Percentiles rank a stretch among this genome's conserved stretches.
Evolutionary conservation across 2,797 vertebrate genomes (phyloP).

Genomic region (Chloroceryle amazona): DNA sequence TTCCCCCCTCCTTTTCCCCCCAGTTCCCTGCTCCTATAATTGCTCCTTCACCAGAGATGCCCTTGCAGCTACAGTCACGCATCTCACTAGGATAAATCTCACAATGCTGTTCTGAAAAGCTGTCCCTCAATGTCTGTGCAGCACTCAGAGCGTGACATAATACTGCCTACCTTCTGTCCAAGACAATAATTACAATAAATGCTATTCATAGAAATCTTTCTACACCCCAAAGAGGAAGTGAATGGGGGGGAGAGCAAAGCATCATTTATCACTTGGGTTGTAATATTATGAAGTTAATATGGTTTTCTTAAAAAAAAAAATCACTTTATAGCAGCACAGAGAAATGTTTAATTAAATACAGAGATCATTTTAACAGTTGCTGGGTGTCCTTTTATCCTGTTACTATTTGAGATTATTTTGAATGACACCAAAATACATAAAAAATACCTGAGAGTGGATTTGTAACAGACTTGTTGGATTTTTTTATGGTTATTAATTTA

Average conservation of each 20-base stretch:
- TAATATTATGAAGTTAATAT: not conserved
- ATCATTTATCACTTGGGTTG: not conserved
- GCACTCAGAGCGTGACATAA: not conserved
- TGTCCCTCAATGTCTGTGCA: not conserved
- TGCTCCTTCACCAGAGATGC: not conserved
- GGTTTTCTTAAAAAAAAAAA: not conserved
- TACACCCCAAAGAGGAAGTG: not conserved
- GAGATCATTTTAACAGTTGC: not conserved
- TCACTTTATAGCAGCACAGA: not conserved
- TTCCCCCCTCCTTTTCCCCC: not conserved
- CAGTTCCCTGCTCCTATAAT: not conserved
- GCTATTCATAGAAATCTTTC: constrained; percentile 7
- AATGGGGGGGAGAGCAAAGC: not conserved
- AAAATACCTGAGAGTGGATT: not conserved
- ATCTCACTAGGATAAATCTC: not conserved
- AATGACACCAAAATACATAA: not conserved
- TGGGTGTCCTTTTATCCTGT: not conserved
- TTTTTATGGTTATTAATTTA: not conserved
- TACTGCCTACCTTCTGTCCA: not conserved
- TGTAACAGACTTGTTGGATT: not conserved
- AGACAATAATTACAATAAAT: constrained; percentile 14
- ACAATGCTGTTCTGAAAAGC: not conserved
- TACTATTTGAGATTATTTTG: not conserved
- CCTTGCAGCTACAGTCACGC: not conserved
- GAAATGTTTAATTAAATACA: not conserved